These are phyloP conservation scores for Ascaphus truei DNA, from an alignment of 2,113 vertebrate species.

Conservation along the genomic window DNA sequence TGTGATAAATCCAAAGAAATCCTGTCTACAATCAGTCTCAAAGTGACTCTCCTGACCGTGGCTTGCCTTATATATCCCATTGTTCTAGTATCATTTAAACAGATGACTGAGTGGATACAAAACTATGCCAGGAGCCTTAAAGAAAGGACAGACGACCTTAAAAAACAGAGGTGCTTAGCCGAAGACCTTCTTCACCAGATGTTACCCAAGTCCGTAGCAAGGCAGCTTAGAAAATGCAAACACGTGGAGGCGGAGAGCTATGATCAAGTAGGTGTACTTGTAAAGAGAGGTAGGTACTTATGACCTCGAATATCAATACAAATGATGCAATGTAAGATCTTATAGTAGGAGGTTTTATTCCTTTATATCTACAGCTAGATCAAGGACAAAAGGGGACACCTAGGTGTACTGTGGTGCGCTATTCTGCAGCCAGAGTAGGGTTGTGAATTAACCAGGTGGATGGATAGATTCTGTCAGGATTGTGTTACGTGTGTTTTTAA, in stretches of 20 bases:
- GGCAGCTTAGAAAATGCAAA: conserved; percentile 70
- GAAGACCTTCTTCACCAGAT: conserved; percentile 87
- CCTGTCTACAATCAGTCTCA: conserved; percentile 63
- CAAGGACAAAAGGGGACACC: too few species aligned
- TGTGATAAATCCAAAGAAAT: conserved; percentile 56
- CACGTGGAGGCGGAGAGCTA: conserved; percentile 86
- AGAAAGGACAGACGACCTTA: conserved; percentile 72
- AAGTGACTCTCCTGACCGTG: conserved; percentile 62
- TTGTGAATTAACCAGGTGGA: too few species aligned
- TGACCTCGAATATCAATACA: too few species aligned
- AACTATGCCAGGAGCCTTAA: conserved; percentile 67
- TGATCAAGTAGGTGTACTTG: conserved; percentile 62
- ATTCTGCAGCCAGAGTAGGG: too few species aligned
- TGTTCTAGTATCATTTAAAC: conserved; percentile 77
- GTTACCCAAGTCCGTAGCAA: conserved; percentile 83
- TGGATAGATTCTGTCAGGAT: too few species aligned
- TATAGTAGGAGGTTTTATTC: too few species aligned
- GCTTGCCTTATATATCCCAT: conserved; percentile 77
- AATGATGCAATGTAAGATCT: too few species aligned
- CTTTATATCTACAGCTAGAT: too few species aligned
- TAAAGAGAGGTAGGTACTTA: background rate
- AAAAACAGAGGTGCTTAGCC: conserved; percentile 65
- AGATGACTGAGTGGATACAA: conserved; percentile 82
- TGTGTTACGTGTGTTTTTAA: too few species aligned
- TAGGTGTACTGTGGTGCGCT: too few species aligned